phyloP scores from a whole-genome alignment of 2,113 vertebrate genomes.

The Pachyramphus minor region DNA sequence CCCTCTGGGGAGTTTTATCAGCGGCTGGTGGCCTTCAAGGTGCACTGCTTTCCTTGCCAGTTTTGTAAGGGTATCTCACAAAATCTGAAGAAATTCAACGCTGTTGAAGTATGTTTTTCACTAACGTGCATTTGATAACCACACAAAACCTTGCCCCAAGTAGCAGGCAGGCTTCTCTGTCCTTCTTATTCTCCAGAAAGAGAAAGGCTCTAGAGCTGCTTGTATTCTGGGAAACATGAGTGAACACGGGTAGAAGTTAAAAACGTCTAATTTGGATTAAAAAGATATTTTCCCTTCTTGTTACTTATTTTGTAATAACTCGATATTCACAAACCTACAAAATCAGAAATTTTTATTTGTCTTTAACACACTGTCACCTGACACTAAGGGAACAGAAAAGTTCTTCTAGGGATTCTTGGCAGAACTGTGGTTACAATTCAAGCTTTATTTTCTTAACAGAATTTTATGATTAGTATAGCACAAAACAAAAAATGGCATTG shows the following conservation, averaged over 20 bases:
- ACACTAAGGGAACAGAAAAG: not conserved
- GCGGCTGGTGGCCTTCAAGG: not conserved
- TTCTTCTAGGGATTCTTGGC: not conserved
- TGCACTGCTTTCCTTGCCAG: not conserved
- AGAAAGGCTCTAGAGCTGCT: not conserved
- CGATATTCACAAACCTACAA: not conserved
- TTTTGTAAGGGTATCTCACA: not conserved
- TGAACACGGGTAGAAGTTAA: not conserved
- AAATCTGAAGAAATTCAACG: not conserved
- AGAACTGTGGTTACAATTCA: not conserved
- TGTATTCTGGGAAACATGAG: not conserved
- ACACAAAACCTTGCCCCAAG: not conserved
- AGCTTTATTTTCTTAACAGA: not conserved
- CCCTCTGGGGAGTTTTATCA: not conserved
- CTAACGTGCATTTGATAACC: not conserved
- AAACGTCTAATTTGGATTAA: not conserved
- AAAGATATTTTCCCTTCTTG: not conserved
- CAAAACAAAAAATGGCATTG: not conserved
- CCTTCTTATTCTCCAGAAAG: not conserved
- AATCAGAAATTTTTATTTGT: not conserved
- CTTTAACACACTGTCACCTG: not conserved
- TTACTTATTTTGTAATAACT: not conserved
- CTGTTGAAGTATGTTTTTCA: not conserved
- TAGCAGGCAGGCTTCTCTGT: not conserved
- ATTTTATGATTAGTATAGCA: not conserved